Evolutionary conservation across 2,797 vertebrate species (phyloP).

Genomic region (Chelidonichthys spinosus): DNA sequence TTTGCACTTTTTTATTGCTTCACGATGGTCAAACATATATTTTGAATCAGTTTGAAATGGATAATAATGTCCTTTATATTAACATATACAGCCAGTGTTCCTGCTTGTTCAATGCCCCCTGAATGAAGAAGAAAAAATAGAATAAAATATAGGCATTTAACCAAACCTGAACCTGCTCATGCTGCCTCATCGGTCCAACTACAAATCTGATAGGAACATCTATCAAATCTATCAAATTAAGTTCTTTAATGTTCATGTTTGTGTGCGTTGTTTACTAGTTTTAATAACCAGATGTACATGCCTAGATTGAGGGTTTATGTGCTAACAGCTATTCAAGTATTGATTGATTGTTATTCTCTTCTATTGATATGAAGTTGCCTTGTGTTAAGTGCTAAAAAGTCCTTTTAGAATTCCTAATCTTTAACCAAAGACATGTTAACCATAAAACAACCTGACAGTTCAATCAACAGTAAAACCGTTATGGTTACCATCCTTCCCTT

Average conservation of each 20-base stretch:
- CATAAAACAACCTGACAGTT: background rate
- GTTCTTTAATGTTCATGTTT: background rate
- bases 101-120: background rate
- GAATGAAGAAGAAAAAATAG: background rate
- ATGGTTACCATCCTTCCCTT: rapidly evolving
- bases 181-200: background rate
- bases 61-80: background rate
- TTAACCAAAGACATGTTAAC: background rate
- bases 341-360: background rate
- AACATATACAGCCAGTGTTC: background rate
- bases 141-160: background rate
- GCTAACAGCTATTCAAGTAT: background rate
- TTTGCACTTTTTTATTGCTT: constrained; percentile 10
- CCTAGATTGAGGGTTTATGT: background rate
- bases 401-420: background rate
- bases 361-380: background rate
- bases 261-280: too few relatives aligned
- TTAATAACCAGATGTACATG: background rate
- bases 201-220: background rate
- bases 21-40: background rate
- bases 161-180: background rate
- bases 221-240: background rate
- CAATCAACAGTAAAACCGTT: background rate
- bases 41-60: constrained; percentile 3
- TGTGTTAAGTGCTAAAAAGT: background rate